Percentiles rank a stretch among this genome's conserved stretches.
Evolutionary conservation across 2,113 vertebrate genomes (phyloP).

Genomic region (Pollachius pollachius): DNA sequence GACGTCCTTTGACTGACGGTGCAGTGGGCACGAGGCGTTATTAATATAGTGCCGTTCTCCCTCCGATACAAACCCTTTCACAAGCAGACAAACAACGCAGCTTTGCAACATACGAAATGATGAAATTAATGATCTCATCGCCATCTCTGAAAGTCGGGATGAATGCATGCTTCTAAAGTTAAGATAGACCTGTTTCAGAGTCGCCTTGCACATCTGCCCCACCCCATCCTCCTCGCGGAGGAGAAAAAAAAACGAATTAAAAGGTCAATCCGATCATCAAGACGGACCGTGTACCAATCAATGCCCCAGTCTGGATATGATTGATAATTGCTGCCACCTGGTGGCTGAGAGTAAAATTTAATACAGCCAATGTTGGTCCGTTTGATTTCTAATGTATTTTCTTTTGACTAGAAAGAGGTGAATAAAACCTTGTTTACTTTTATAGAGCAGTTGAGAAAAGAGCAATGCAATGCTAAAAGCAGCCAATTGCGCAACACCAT

Average conservation of each 20-base stretch:
- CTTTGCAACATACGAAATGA: slow-evolving; percentile 81
- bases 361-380: too few relatives aligned
- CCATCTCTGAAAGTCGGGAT: slow-evolving; percentile 43
- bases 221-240: background rate
- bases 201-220: slow-evolving; percentile 19
- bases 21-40: too few relatives aligned
- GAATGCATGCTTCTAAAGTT: too few relatives aligned
- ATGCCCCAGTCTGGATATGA: background rate
- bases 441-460: too few relatives aligned
- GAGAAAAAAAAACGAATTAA: slow-evolving; percentile 10
- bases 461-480: too few relatives aligned
- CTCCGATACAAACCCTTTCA: slow-evolving; percentile 61
- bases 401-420: too few relatives aligned
- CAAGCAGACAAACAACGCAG: slow-evolving; percentile 65
- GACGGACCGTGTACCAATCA: background rate
- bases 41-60: slow-evolving; percentile 63
- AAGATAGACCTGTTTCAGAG: too few relatives aligned
- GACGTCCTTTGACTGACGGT: too few relatives aligned
- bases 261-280: background rate
- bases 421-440: too few relatives aligned
- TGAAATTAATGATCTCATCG: slow-evolving; percentile 78
- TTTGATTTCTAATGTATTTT: too few relatives aligned
- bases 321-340: slow-evolving; percentile 54
- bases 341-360: slow-evolving; percentile 18
- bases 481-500: too few relatives aligned